phyloP scores from a whole-genome alignment of 2,888 invertebrate genomes.

The Theretra japonica region DNA sequence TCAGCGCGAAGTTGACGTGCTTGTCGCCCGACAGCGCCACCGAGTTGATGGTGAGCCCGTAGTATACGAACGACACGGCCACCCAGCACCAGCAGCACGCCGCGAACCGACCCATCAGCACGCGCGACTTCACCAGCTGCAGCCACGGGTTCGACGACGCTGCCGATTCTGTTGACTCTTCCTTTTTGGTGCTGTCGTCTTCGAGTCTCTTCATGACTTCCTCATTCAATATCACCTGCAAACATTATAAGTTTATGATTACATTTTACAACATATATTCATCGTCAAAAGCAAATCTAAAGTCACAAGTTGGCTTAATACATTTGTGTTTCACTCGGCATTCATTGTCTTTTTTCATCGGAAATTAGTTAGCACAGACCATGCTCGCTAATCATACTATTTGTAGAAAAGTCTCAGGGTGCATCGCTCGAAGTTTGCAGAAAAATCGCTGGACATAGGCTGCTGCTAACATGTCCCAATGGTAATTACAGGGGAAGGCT shows the following conservation, averaged over 20 bases:
- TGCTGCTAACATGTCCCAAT: too few relatives aligned
- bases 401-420: too few relatives aligned
- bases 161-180: slow-evolving; percentile 27
- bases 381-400: too few relatives aligned
- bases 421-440: too few relatives aligned
- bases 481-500: too few relatives aligned
- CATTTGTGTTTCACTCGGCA: too few relatives aligned
- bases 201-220: slow-evolving; percentile 56
- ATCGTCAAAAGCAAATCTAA: too few relatives aligned
- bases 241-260: background rate
- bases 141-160: slow-evolving; percentile 58
- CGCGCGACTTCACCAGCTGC: slow-evolving; percentile 58
- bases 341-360: too few relatives aligned
- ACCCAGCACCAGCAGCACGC: slow-evolving; percentile 87
- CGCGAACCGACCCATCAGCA: slow-evolving; percentile 61
- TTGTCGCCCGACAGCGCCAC: slow-evolving; percentile 89
- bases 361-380: too few relatives aligned
- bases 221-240: slow-evolving; percentile 62
- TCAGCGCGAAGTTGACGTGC: slow-evolving; percentile 88
- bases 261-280: background rate
- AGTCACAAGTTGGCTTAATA: too few relatives aligned
- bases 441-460: too few relatives aligned
- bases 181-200: slow-evolving; percentile 40
- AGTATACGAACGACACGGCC: slow-evolving; percentile 90
- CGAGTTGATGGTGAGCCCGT: slow-evolving; percentile 91